Base-by-base conservation (phyloP, 1,140 invertebrate species). In the Gerris buenoi region DNA sequence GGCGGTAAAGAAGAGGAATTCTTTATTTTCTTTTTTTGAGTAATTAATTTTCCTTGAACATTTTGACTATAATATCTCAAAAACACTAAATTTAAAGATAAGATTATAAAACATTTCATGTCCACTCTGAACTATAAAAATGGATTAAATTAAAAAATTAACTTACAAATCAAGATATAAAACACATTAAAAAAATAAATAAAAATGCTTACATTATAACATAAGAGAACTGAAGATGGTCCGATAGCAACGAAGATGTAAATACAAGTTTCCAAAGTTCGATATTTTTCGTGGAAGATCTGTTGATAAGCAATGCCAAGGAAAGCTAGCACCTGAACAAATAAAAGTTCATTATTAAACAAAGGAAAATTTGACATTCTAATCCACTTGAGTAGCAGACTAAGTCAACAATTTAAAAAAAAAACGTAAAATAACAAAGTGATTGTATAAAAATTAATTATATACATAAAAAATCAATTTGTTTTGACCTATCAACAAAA, bases 281-380 rank as follows among this genome's bases (percentile, higher is more conserved):
- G 96, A 81, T 91, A 96, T 77, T 86, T 84, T 80, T 96, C 93
- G 76, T 96, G 93, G 79, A 93, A 97, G 61, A 90, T 83, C 75
- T 88, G 84, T 71, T 85, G 83, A 73, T 85, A 86, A 3, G 80
- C 62, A 62, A 85, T 83, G 25, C 84, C 84, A 10, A 81, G 68
- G 14, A 80, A 72, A 13, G 83, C 82, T 68, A 82, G 73, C n/a
- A 74, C 66, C 68, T 69, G 66, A 58, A 67, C 33, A 66, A 63
- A 46, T 5, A 57, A 57, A 56, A 10, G 46, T n/a, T n/a, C 46
- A 65, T 29, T 23, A 65, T 65, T 65, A 65, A 27, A 13, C 46
- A 56, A 56, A n/a, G 46, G 46, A n/a, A 56, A 56, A 13, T 13
- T 13, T 56, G 46, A n/a, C 10, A 56, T 56, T n/a, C 10, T 13